phyloP scores from a whole-genome alignment of 2,797 vertebrate genomes.

The Parotocinclus haroldoi region DNA sequence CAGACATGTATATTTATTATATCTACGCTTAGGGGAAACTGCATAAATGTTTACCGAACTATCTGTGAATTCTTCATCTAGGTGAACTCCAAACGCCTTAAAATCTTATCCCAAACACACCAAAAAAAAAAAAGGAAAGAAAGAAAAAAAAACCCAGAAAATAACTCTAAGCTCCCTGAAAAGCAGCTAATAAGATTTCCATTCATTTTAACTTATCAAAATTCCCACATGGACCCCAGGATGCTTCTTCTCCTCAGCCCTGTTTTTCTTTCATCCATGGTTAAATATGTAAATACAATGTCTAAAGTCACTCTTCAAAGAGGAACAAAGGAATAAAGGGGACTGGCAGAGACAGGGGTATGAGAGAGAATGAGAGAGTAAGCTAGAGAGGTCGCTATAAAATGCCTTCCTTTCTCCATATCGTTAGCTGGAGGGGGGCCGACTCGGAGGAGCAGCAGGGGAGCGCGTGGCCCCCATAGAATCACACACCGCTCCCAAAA shows the following conservation, averaged over 20 bases:
- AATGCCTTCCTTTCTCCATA: conserved; percentile 98
- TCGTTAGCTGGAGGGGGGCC: conserved; percentile 96
- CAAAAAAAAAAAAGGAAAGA: too few relatives aligned
- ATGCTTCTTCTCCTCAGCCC: conserved; percentile 81
- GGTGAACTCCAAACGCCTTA: conserved; percentile 14
- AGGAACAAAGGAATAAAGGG: conserved; percentile 97
- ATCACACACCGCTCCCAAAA: conserved; percentile 79
- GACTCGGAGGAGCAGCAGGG: conserved; percentile 90
- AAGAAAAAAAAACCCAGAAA: conserved; percentile 66
- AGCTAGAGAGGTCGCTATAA: conserved; percentile 91
- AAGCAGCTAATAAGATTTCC: conserved; percentile 77
- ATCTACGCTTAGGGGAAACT: too few relatives aligned
- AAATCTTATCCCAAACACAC: conserved; percentile 47
- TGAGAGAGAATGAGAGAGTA: conserved; percentile 52
- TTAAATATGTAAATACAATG: conserved; percentile 99
- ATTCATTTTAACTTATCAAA: conserved; percentile 90
- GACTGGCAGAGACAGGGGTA: conserved; percentile 59
- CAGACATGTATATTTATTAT: too few relatives aligned
- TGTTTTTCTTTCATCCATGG: conserved; percentile 94
- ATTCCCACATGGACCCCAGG: conserved; percentile 82
- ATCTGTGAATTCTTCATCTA: neutral
- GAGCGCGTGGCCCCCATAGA: conserved; percentile 81
- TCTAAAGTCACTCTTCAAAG: conserved; percentile 99
- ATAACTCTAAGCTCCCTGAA: conserved; percentile 72
- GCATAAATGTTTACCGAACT: too few relatives aligned